Evolutionary conservation across 2,888 invertebrate genomes (phyloP).

Genomic region (Neuroscelio doddi): DNA sequence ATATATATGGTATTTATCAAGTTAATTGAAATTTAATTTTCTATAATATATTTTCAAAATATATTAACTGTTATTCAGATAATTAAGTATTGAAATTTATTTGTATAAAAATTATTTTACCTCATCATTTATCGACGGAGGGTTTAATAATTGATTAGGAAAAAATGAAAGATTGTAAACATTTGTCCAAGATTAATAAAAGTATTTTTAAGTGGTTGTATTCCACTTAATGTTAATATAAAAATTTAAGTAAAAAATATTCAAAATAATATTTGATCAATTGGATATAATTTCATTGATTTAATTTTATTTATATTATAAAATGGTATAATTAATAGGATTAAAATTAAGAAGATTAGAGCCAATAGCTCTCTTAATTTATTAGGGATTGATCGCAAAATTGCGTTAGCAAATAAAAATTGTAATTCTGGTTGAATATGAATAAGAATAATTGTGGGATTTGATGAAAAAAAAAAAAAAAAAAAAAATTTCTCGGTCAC

Average conservation of each 20-base stretch:
- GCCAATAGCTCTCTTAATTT: constrained; percentile 85
- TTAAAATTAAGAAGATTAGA: constrained; percentile 78
- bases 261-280: constrained; percentile 79
- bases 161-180: constrained; percentile 70
- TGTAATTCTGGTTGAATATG: constrained; percentile 92
- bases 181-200: constrained; percentile 78
- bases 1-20: constrained; percentile 73
- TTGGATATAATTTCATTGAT: constrained; percentile 73
- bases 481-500: constrained; percentile 83
- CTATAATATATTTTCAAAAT: constrained; percentile 71
- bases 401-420: constrained; percentile 87
- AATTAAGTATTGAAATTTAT: constrained; percentile 70
- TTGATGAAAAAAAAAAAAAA: constrained; percentile 81
- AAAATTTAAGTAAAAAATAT: constrained; percentile 74
- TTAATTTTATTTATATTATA: constrained; percentile 72
- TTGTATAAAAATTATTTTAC: constrained; percentile 69
- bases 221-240: constrained; percentile 82
- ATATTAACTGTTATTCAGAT: constrained; percentile 70
- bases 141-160: constrained; percentile 38
- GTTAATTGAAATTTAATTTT: constrained; percentile 50
- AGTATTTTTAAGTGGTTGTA: constrained; percentile 79
- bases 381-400: constrained; percentile 85
- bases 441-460: constrained; percentile 79
- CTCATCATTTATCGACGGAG: constrained; percentile 46
- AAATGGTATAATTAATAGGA: constrained; percentile 78